These are phyloP conservation scores for Hippocampus zosterae DNA, from an alignment of 2,113 vertebrate genomes.

Conservation along the genomic window DNA sequence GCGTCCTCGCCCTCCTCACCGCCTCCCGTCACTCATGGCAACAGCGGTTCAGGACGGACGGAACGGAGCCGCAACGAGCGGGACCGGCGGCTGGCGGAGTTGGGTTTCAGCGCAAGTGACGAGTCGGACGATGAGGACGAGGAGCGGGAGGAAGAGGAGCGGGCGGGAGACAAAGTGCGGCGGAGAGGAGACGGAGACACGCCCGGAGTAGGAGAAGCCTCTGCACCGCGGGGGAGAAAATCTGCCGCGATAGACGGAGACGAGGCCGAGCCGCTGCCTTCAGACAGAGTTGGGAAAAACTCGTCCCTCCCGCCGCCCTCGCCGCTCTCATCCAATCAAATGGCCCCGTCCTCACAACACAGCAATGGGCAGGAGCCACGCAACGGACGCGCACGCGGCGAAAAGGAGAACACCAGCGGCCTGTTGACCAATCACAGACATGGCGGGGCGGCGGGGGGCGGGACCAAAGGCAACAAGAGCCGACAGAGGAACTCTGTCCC, in stretches of 20 bases:
- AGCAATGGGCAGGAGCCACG: slow-evolving; percentile 72
- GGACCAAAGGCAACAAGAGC: slow-evolving; percentile 57
- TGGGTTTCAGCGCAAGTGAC: slow-evolving; percentile 81
- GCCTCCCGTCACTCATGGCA: slow-evolving; percentile 45
- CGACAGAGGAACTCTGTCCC: slow-evolving; percentile 58
- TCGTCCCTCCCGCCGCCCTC: slow-evolving; percentile 64
- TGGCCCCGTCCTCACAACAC: slow-evolving; percentile 59
- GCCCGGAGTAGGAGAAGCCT: not conserved
- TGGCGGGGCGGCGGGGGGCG: slow-evolving; percentile 40
- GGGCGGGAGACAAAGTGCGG: slow-evolving; percentile 47
- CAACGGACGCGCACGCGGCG: slow-evolving; percentile 65
- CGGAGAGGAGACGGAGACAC: slow-evolving; percentile 27
- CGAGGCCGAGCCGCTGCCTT: slow-evolving; percentile 42
- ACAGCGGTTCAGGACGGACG: slow-evolving; percentile 36
- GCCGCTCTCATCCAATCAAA: slow-evolving; percentile 71
- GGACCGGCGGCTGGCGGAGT: slow-evolving; percentile 67
- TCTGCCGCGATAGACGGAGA: slow-evolving; percentile 58
- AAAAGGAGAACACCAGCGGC: slow-evolving; percentile 67
- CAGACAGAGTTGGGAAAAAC: slow-evolving; percentile 56
- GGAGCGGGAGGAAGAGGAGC: slow-evolving; percentile 54
- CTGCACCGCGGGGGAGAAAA: slow-evolving; percentile 45
- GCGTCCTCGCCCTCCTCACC: slow-evolving; percentile 55
- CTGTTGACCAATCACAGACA: slow-evolving; percentile 68
- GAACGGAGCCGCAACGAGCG: slow-evolving; percentile 54
- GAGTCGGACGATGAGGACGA: slow-evolving; percentile 71